A percentile compares a stretch with the other conserved stretches of the same genome.
Conservation (phyloP, 2,888 invertebrate species). For the Pyrrhia umbra region DNA sequence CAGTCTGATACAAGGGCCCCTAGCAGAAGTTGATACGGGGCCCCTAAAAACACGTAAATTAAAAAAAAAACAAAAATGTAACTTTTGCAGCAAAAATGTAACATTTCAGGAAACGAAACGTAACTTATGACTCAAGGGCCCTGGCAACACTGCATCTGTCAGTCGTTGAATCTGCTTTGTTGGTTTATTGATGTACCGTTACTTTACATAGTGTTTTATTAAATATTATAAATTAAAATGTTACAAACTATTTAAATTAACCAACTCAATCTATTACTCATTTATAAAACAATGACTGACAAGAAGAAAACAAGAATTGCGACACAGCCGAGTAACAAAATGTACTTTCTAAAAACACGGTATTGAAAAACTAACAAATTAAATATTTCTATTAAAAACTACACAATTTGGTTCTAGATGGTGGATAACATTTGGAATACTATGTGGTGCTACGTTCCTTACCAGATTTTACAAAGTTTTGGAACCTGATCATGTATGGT, state of each 20-base stretch:
- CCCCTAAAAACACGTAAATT: too few species aligned
- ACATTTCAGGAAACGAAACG: too few species aligned
- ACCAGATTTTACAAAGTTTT: slow-evolving; percentile 97
- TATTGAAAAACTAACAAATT: slow-evolving; percentile 44
- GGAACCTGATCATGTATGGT: slow-evolving; percentile 98
- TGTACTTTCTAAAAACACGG: slow-evolving; percentile 54
- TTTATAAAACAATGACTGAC: slow-evolving; percentile 39
- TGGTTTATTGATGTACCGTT: slow-evolving; percentile 42
- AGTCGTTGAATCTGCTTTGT: too few species aligned
- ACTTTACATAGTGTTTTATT: slow-evolving; percentile 4
- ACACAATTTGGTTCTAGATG: slow-evolving; percentile 72
- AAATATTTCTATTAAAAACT: slow-evolving; percentile 8
- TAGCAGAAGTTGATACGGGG: too few species aligned
- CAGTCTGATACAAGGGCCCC: too few species aligned
- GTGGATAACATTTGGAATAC: slow-evolving; percentile 92
- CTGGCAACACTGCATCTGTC: too few species aligned
- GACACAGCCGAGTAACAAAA: slow-evolving; percentile 47
- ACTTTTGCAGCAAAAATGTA: too few species aligned
- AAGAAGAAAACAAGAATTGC: slow-evolving; percentile 33
- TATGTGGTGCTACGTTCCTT: slow-evolving; percentile 92
- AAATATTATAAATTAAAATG: slow-evolving; percentile 46
- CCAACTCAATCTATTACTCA: neutral
- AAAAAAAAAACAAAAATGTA: too few species aligned
- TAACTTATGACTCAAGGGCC: too few species aligned
- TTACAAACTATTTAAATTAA: slow-evolving; percentile 1